Percentiles rank a stretch among this genome's conserved stretches.
phyloP scores from a whole-genome alignment of 92 coral and sea anemone genomes.

The Chrysogorgia sp. region DNA sequence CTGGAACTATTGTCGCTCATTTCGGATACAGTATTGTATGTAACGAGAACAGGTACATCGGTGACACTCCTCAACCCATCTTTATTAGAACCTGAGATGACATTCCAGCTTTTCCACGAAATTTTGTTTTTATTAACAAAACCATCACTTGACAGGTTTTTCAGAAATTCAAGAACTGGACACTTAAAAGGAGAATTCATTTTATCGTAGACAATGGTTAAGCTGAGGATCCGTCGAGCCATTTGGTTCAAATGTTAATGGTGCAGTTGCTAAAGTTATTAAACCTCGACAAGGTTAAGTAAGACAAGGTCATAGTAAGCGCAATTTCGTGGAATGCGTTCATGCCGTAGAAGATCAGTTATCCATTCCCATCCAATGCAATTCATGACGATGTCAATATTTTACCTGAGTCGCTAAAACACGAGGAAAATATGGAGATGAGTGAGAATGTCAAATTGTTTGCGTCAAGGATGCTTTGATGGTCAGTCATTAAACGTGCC shows the following conservation, averaged over 20 bases:
- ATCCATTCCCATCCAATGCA: neutral
- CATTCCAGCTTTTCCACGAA: constrained; percentile 28
- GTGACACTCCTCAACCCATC: constrained; percentile 25
- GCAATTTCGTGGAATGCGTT: constrained; percentile 26
- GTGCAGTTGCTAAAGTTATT: neutral
- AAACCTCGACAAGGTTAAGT: constrained; percentile 21
- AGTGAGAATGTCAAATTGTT: constrained; percentile 11
- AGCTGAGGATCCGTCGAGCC: constrained; percentile 22
- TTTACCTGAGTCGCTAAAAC: constrained; percentile 1
- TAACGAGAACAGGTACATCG: constrained; percentile 13
- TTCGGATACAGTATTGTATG: constrained; percentile 19
- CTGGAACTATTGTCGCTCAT: neutral
- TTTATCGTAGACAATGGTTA: constrained; percentile 27
- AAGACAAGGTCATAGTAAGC: neutral
- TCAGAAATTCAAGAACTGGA: constrained; percentile 10
- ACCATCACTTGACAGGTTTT: constrained; percentile 16
- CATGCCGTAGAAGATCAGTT: constrained; percentile 29
- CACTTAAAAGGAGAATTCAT: constrained; percentile 20
- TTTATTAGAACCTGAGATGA: constrained; percentile 37
- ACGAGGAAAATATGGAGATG: constrained; percentile 18
- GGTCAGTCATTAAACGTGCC: constrained; percentile 14
- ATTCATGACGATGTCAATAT: neutral
- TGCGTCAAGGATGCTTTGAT: constrained; percentile 10
- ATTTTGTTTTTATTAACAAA: constrained; percentile 28
- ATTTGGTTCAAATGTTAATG: constrained; percentile 10